phyloP scores from a whole-genome alignment of 1,140 invertebrate genomes.

The Drosophila equinoxialis region DNA sequence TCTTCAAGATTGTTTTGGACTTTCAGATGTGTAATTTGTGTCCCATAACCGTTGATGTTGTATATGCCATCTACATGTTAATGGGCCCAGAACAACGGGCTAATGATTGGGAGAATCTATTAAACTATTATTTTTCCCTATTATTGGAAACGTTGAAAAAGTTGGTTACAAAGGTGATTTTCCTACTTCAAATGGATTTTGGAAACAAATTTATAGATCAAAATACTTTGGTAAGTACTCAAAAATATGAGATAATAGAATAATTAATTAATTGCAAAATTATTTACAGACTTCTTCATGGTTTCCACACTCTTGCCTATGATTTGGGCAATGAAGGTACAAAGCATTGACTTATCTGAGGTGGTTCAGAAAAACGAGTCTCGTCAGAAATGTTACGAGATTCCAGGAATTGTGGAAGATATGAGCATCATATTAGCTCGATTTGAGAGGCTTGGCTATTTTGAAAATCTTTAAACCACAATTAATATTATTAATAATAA shows the following conservation, averaged over 20 bases:
- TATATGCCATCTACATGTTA: constrained; percentile 59
- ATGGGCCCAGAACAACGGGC: constrained; percentile 48
- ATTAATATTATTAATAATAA: too few relatives aligned
- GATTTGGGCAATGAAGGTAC: constrained; percentile 10
- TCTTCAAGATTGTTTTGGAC: constrained; percentile 59
- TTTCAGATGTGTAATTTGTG: constrained; percentile 53
- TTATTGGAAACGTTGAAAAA: constrained; percentile 45
- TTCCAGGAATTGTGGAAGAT: constrained; percentile 34
- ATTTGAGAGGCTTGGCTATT: constrained; percentile 55
- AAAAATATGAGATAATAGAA: too few relatives aligned
- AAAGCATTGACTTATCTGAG: constrained; percentile 19
- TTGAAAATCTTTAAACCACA: constrained; percentile 19
- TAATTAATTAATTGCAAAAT: too few relatives aligned
- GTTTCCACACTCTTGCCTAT: constrained; percentile 42
- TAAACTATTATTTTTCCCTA: constrained; percentile 49
- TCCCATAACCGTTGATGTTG: constrained; percentile 46
- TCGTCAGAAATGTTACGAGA: constrained; percentile 23
- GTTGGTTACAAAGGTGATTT: constrained; percentile 53
- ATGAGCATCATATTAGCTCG: constrained; percentile 35
- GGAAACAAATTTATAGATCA: constrained; percentile 29
- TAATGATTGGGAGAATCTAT: constrained; percentile 30
- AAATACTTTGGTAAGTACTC: too few relatives aligned
- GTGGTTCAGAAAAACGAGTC: constrained; percentile 15
- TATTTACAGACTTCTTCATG: constrained; percentile 46
- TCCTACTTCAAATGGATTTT: constrained; percentile 38